Percentiles rank a stretch among this genome's conserved stretches.
Evolutionary conservation across 1,140 invertebrate genomes (phyloP).

Genomic region (Drosophila arawakana): DNA sequence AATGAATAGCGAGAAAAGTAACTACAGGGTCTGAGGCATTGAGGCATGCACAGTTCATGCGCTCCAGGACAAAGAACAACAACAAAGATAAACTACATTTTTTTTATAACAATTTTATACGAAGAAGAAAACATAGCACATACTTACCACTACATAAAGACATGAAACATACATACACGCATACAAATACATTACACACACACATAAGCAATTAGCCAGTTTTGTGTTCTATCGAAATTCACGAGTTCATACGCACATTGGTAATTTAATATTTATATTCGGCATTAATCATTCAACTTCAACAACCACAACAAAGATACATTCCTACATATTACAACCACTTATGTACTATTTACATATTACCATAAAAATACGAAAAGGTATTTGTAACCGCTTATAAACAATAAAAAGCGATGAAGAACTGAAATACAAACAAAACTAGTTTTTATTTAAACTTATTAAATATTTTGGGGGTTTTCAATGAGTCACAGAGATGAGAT

Average conservation of each 20-base stretch:
- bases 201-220: conserved; percentile 51
- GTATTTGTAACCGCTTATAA: conserved; percentile 74
- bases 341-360: conserved; percentile 54
- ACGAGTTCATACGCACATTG: conserved; percentile 63
- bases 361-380: conserved; percentile 46
- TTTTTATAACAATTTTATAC: conserved; percentile 56
- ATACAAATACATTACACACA: conserved; percentile 15
- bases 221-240: conserved; percentile 72
- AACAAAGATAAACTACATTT: conserved; percentile 50
- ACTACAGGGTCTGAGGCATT: conserved; percentile 10
- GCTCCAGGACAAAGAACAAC: conserved; percentile 14
- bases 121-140: conserved; percentile 1
- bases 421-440: conserved; percentile 53
- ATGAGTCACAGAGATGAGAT: conserved; percentile 8
- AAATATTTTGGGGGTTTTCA: not conserved
- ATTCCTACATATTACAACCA: conserved; percentile 49
- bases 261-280: conserved; percentile 53
- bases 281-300: conserved; percentile 59
- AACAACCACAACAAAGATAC: conserved; percentile 22
- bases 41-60: conserved; percentile 1
- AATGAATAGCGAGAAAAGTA: conserved; percentile 14
- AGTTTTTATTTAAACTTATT: conserved; percentile 4
- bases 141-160: conserved; percentile 14
- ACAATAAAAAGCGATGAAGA: conserved; percentile 71
- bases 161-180: conserved; percentile 25